Evolutionary conservation across 2,113 vertebrate species (phyloP), one percentile per base, ranked within the genome.

Genomic region (Pygoscelis adeliae): DNA sequence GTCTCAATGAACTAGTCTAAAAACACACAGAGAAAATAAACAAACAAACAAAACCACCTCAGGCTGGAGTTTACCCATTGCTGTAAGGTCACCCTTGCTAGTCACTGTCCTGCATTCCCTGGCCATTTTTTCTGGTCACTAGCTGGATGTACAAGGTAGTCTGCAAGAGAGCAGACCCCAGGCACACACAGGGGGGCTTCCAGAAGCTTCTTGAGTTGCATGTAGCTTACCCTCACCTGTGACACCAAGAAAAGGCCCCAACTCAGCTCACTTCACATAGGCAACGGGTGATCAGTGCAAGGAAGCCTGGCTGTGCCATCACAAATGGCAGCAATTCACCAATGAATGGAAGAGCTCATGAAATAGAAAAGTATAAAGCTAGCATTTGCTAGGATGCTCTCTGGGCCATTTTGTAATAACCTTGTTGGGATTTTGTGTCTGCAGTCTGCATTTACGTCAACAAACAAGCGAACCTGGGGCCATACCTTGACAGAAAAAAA

Each of bases 401-500:
- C 63, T 7, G 47, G 40, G 32, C 32, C 23, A 1, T 44, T 58
- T 73, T 59, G n/a, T 61, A 65, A 74, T 47, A 83, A 82, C 46
- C 8, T 21, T 17, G 12, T 21, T 69, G 93, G 78, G 47, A 55
- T 95, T 97, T 96, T 97, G 42, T 97, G 50, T 62, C 97, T 95
- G n/a, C 98, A 99, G 99, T 99, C 83, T 99, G 99, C 97, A 99
- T 99, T 97, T 99, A 99, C 40, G 98, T 99, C 98, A 99, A 99
- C 98, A 99, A 99, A 66, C 99, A 99, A 90, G 99, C 98, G 4
- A 98, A 99, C 44, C 98, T 98, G 1, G 99, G 99, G 67, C 99
- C 99, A 0, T 99, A 99, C 97, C 98, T 99, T 61, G 99, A 99
- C 97, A 98, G 98, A 92, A 99, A 99, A 95, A 99, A 99, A 96